Evolutionary conservation across 2,113 vertebrate species (phyloP).

Genomic region (Lagenorhynchus albirostris): DNA sequence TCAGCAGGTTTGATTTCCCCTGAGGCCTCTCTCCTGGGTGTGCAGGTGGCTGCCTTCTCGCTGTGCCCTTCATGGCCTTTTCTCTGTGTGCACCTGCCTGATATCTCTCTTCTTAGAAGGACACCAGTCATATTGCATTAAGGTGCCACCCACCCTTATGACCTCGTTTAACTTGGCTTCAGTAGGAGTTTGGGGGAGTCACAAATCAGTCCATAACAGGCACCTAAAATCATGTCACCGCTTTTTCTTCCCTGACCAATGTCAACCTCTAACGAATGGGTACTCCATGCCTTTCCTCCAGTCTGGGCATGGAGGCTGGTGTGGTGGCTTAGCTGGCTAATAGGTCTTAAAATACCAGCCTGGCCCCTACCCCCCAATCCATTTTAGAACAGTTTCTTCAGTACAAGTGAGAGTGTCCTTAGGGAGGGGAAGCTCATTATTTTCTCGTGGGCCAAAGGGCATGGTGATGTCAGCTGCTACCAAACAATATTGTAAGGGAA

Average conservation of each 20-base stretch:
- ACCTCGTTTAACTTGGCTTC: constrained; percentile 27
- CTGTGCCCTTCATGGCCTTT: neutral
- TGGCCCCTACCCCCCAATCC: neutral
- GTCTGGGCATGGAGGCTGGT: neutral
- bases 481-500: neutral
- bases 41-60: neutral
- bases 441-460: neutral
- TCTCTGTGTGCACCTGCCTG: neutral
- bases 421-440: neutral
- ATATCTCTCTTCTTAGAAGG: neutral
- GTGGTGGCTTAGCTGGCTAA: neutral
- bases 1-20: neutral
- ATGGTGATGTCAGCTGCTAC: neutral
- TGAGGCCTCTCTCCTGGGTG: neutral
- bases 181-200: neutral
- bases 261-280: neutral
- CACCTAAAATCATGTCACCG: neutral
- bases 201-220: neutral
- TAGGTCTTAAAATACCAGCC: neutral
- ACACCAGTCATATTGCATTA: neutral
- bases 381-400: neutral
- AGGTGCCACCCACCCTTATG: neutral
- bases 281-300: neutral
- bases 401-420: neutral
- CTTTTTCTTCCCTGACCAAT: neutral